phyloP scores from a whole-genome alignment of 2,888 invertebrate genomes.

The Maniola hyperantus region DNA sequence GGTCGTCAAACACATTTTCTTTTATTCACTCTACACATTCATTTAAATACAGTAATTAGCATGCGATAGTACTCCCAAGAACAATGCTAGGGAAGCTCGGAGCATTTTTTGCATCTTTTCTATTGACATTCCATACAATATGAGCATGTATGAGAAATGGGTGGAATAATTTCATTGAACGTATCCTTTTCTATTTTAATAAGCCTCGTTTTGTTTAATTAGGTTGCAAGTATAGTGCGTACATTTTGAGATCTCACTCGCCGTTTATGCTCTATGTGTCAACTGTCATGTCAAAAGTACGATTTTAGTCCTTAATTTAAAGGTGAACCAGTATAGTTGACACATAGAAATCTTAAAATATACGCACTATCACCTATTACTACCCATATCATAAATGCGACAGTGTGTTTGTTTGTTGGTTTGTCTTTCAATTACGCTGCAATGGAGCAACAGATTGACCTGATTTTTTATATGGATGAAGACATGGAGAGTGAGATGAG shows the following conservation, averaged over 20 bases:
- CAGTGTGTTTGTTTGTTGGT: too few species aligned
- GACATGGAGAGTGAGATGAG: too few species aligned
- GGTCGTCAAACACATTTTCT: slow-evolving; percentile 7
- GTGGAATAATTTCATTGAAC: slow-evolving; percentile 20
- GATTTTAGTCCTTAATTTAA: too few species aligned
- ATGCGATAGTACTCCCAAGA: slow-evolving; percentile 16
- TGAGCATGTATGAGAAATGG: slow-evolving; percentile 19
- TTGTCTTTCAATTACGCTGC: too few species aligned
- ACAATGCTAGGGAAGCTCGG: slow-evolving; percentile 22
- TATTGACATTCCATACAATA: slow-evolving; percentile 18
- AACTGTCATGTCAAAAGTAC: too few species aligned
- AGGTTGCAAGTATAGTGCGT: not conserved
- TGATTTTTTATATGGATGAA: too few species aligned
- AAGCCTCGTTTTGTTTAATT: not conserved
- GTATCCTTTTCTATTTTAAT: slow-evolving; percentile 15
- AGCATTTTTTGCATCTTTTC: slow-evolving; percentile 21
- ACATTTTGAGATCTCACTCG: too few species aligned
- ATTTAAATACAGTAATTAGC: slow-evolving; percentile 25
- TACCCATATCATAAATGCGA: too few species aligned
- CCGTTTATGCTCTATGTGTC: not conserved
- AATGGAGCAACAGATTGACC: too few species aligned
- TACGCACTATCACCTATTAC: too few species aligned
- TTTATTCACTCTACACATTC: slow-evolving; percentile 18
- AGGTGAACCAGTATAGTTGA: too few species aligned
- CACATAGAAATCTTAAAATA: too few species aligned